These are phyloP conservation scores for Hemicrepidius hirtus DNA, from an alignment of 2,888 invertebrate genomes.

Conservation along the genomic window DNA sequence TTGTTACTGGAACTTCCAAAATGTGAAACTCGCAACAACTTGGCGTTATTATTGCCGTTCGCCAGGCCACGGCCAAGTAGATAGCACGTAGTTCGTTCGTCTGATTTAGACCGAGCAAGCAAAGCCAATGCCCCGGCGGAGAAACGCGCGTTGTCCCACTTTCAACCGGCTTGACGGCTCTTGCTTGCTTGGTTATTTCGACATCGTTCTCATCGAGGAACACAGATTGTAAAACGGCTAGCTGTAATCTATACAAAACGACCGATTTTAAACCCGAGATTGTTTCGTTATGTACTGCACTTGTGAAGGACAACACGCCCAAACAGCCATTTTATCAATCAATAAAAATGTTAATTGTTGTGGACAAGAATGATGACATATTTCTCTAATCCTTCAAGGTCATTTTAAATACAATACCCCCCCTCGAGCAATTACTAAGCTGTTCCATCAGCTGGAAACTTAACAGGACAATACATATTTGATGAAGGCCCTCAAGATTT, in stretches of 20 bases:
- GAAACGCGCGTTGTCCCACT: slow-evolving; percentile 54
- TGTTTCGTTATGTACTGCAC: neutral
- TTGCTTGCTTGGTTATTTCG: slow-evolving; percentile 48
- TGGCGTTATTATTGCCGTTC: slow-evolving; percentile 16
- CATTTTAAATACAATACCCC: too few relatives aligned
- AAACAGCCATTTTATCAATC: too few relatives aligned
- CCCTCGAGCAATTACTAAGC: too few relatives aligned
- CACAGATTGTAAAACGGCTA: slow-evolving; percentile 38
- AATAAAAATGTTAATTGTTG: too few relatives aligned
- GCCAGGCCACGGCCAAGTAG: slow-evolving; percentile 51
- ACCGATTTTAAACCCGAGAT: neutral
- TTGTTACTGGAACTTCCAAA: slow-evolving; percentile 10
- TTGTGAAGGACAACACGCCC: too few relatives aligned
- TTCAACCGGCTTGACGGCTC: slow-evolving; percentile 52
- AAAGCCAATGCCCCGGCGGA: slow-evolving; percentile 54
- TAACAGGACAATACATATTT: slow-evolving; percentile 2
- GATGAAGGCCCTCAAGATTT: slow-evolving; percentile 7
- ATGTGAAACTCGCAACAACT: slow-evolving; percentile 14
- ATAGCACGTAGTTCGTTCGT: slow-evolving; percentile 50
- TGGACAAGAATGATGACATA: too few relatives aligned
- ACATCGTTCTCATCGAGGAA: slow-evolving; percentile 48
- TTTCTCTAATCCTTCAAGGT: too few relatives aligned
- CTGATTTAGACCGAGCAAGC: slow-evolving; percentile 51
- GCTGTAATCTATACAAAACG: slow-evolving; percentile 32
- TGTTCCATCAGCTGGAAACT: too few relatives aligned